phyloP scores from a whole-genome alignment of 1,140 invertebrate genomes.

The Hyphantria cunea region DNA sequence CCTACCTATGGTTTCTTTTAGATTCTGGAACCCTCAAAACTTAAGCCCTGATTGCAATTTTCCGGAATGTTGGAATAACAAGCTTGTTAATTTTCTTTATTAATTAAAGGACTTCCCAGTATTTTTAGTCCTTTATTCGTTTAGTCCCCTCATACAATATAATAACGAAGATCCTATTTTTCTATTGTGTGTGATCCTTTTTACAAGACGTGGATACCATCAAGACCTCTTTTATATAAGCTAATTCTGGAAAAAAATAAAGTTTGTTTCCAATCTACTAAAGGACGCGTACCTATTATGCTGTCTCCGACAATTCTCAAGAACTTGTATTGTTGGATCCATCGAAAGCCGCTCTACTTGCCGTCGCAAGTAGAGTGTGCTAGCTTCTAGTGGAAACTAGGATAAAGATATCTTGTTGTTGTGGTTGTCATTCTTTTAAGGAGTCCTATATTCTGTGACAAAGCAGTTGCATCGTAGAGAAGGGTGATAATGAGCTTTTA shows the following conservation, averaged over 20 bases:
- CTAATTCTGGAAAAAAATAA: conserved; percentile 8
- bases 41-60: too few species aligned
- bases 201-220: not conserved
- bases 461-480: not conserved
- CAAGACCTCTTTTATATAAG: not conserved
- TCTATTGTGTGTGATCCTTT: too few species aligned
- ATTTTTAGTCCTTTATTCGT: not conserved
- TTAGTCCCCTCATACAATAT: too few species aligned
- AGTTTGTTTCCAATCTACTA: conserved; percentile 12
- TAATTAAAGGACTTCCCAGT: not conserved
- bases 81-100: too few species aligned
- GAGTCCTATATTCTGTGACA: too few species aligned
- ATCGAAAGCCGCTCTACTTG: conserved; percentile 20
- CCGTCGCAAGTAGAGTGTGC: conserved; percentile 16
- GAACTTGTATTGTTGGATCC: conserved; percentile 22
- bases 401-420: not conserved
- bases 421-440: too few species aligned
- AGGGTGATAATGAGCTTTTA: too few species aligned
- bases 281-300: conserved; percentile 17
- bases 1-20: too few species aligned
- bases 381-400: not conserved
- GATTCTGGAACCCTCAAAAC: too few species aligned
- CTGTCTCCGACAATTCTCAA: conserved; percentile 17
- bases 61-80: too few species aligned
- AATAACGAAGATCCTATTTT: too few species aligned